These are phyloP conservation scores for Amaurobius ferox DNA, from an alignment of 2,888 invertebrate genomes.

Conservation along the genomic window DNA sequence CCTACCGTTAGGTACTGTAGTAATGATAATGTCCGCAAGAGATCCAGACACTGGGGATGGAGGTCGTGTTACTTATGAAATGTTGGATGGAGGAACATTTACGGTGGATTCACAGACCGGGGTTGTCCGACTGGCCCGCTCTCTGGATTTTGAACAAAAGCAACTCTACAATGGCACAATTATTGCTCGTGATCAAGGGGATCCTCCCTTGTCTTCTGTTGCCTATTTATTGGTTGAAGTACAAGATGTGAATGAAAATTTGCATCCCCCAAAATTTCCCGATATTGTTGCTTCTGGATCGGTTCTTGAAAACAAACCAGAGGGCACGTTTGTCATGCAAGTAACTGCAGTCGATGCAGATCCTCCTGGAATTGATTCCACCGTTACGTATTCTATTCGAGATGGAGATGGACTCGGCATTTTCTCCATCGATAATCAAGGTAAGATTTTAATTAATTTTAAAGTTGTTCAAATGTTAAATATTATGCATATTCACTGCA, in stretches of 20 bases:
- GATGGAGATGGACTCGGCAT: constrained; percentile 94
- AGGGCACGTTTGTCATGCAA: constrained; percentile 86
- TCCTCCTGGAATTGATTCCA: constrained; percentile 82
- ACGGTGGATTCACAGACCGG: constrained; percentile 90
- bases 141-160: constrained; percentile 91
- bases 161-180: constrained; percentile 93
- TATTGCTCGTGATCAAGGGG: constrained; percentile 89
- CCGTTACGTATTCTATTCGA: constrained; percentile 90
- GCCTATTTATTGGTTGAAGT: constrained; percentile 87
- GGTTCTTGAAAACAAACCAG: constrained; percentile 88
- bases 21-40: constrained; percentile 88
- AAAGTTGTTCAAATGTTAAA: no score
- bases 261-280: constrained; percentile 87
- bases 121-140: constrained; percentile 86
- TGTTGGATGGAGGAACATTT: constrained; percentile 83
- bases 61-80: constrained; percentile 88
- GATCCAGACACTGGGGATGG: constrained; percentile 92
- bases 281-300: constrained; percentile 82
- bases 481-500: no score
- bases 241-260: constrained; percentile 96
- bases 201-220: constrained; percentile 85
- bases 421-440: constrained; percentile 92
- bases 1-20: constrained; percentile 90
- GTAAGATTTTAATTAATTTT: no score
- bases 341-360: constrained; percentile 86